Percentiles rank a stretch among this genome's conserved stretches.
phyloP scores from a whole-genome alignment of 2,113 vertebrate genomes.

The Lethenteron camtschaticum region DNA sequence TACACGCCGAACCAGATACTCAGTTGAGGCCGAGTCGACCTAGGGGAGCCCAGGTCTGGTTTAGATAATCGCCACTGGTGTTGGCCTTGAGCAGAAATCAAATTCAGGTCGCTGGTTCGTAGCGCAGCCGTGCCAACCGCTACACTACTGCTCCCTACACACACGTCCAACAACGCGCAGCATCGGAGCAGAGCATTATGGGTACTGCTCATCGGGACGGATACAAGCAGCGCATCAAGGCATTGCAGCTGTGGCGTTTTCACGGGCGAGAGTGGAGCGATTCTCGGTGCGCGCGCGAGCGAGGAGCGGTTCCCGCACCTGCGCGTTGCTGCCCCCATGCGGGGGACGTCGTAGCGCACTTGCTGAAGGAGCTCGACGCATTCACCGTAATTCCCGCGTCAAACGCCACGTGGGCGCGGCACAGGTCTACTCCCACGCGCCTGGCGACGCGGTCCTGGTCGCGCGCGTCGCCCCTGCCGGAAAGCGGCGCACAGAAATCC shows the following conservation, averaged over 20 bases:
- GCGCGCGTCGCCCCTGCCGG: constrained; percentile 20
- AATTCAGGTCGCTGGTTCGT: too few relatives aligned
- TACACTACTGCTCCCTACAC: not conserved
- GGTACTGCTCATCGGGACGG: not conserved
- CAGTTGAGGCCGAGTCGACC: too few relatives aligned
- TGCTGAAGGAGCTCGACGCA: constrained; percentile 47
- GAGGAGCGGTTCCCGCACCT: constrained; percentile 26
- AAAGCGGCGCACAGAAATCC: constrained; percentile 23
- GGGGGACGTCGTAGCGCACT: constrained; percentile 32
- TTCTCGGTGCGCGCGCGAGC: not conserved
- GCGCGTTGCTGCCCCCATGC: constrained; percentile 62
- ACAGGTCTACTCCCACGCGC: constrained; percentile 41
- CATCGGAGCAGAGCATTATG: not conserved
- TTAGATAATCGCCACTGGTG: too few relatives aligned
- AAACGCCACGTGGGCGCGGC: constrained; percentile 54
- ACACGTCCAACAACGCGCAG: not conserved
- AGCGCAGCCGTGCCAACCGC: too few relatives aligned
- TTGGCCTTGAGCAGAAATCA: too few relatives aligned
- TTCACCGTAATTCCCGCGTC: constrained; percentile 35
- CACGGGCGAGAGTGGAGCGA: too few relatives aligned
- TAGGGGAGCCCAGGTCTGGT: too few relatives aligned
- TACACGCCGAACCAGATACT: too few relatives aligned
- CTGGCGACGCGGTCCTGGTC: constrained; percentile 32
- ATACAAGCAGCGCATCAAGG: not conserved
- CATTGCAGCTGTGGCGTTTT: too few relatives aligned